Percentiles rank a stretch among this genome's conserved stretches.
These are phyloP conservation scores for Alauda arvensis DNA, from an alignment of 2,797 vertebrate species.

Conservation along the genomic window DNA sequence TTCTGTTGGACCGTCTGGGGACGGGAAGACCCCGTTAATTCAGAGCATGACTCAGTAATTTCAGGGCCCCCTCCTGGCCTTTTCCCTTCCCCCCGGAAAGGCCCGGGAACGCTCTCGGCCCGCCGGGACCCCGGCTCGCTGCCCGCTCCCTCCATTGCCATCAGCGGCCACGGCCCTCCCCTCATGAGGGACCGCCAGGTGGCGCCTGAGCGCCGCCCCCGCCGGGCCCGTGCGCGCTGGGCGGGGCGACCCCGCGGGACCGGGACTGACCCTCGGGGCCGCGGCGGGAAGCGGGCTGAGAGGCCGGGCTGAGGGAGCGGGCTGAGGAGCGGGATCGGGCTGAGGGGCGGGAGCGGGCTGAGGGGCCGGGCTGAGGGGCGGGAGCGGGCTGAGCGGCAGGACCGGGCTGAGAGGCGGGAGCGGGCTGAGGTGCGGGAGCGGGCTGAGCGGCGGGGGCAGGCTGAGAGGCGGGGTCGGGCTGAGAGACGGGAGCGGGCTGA, in stretches of 20 bases:
- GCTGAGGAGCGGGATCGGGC: background rate
- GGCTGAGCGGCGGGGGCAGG: too few relatives aligned
- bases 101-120: rapidly evolving
- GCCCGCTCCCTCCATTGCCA: too few relatives aligned
- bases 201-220: background rate
- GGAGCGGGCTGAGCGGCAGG: background rate
- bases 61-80: background rate
- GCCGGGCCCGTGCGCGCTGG: background rate
- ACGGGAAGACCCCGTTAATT: too few relatives aligned
- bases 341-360: background rate
- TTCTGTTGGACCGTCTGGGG: background rate
- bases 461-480: too few relatives aligned
- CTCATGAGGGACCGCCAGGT: background rate
- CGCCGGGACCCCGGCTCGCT: rapidly evolving
- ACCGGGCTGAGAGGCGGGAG: background rate
- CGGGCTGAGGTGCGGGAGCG: too few relatives aligned
- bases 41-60: background rate
- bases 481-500: too few relatives aligned
- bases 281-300: background rate
- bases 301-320: background rate
- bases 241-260: background rate
- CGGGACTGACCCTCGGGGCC: background rate
- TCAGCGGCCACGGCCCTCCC: background rate
- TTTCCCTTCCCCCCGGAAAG: background rate
- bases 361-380: background rate